These are phyloP conservation scores for Cephus pygmeus DNA, from an alignment of 2,888 invertebrate genomes.

Conservation along the genomic window DNA sequence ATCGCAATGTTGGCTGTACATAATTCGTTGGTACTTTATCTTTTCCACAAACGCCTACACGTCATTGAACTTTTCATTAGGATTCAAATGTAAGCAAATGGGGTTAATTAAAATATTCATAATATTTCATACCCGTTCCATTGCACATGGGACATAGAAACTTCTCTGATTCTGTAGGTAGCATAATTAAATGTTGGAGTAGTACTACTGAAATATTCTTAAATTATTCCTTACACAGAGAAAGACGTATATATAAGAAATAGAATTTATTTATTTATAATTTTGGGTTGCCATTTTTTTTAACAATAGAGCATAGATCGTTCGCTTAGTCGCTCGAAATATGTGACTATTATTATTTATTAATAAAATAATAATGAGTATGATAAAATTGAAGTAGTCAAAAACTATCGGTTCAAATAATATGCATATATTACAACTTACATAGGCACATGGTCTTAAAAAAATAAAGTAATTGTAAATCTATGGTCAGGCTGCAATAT, in stretches of 20 bases:
- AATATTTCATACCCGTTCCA: slow-evolving; percentile 23
- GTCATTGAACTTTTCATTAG: neutral
- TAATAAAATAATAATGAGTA: neutral
- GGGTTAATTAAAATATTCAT: slow-evolving; percentile 2
- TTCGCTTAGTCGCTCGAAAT: neutral
- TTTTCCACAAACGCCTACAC: slow-evolving; percentile 2
- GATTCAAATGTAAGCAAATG: neutral
- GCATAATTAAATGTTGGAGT: slow-evolving; percentile 4
- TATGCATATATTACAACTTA: slow-evolving; percentile 20
- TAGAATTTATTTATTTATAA: slow-evolving; percentile 6
- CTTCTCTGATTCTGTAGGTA: slow-evolving; percentile 19
- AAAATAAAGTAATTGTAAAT: slow-evolving; percentile 22
- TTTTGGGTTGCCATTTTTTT: slow-evolving; percentile 10
- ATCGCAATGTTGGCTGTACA: slow-evolving; percentile 1
- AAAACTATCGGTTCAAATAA: slow-evolving; percentile 19
- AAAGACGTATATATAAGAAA: slow-evolving; percentile 5
- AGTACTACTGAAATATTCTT: neutral
- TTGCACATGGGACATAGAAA: slow-evolving; percentile 30
- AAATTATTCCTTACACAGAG: neutral
- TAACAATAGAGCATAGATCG: slow-evolving; percentile 11
- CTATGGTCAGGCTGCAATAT: too few relatives aligned
- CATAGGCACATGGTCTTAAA: slow-evolving; percentile 21
- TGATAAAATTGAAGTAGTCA: neutral
- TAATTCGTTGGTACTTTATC: slow-evolving; percentile 13
- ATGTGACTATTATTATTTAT: neutral